Conservation (phyloP, 2,113 vertebrate species). For the Anarhynchus alexandrinus region DNA sequence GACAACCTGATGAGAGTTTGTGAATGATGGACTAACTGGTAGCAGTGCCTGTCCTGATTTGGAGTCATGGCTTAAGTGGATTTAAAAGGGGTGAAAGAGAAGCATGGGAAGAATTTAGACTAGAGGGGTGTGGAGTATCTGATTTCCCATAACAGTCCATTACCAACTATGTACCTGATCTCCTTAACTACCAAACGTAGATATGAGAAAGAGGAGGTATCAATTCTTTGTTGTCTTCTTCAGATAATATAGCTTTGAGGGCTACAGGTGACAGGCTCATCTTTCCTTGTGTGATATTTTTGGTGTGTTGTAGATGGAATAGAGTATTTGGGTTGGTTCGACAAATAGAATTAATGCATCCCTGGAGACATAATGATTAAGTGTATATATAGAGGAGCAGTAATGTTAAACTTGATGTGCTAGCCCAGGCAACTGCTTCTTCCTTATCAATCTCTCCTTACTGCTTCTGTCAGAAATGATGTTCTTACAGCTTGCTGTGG, state of each 20-base stretch:
- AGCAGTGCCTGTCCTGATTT: neutral
- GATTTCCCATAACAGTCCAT: neutral
- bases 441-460: neutral
- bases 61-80: constrained; percentile 1
- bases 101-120: constrained; percentile 36
- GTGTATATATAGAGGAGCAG: neutral
- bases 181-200: neutral
- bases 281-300: neutral
- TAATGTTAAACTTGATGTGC: neutral
- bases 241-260: neutral
- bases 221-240: neutral
- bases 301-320: neutral
- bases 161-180: neutral
- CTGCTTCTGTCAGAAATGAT: neutral
- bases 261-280: neutral
- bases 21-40: constrained; percentile 22
- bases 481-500: neutral
- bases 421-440: neutral
- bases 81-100: constrained; percentile 39
- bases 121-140: neutral
- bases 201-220: neutral
- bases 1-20: constrained; percentile 15
- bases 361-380: neutral
- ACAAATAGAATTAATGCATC: neutral
- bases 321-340: neutral